These are phyloP conservation scores for Gallinago solitaria DNA, from an alignment of 2,797 vertebrate genomes.

Conservation along the genomic window DNA sequence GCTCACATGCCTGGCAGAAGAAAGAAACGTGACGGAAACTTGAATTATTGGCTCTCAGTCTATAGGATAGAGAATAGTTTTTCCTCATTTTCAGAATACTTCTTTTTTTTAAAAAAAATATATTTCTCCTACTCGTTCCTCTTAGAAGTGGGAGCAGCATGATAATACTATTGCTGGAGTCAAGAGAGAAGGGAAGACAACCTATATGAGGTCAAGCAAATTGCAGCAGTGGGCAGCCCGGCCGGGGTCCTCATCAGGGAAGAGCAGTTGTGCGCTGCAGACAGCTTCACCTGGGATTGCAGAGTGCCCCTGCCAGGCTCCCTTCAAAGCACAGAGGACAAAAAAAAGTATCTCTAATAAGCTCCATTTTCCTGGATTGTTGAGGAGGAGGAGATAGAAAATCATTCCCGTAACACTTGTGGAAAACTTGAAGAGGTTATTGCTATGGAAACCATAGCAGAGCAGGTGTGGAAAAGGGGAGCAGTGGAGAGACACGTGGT, in stretches of 20 bases:
- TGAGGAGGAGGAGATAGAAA: conserved; percentile 74
- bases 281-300: conserved; percentile 34
- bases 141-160: neutral
- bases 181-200: neutral
- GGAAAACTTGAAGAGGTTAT: conserved; percentile 82
- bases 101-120: no score
- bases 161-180: neutral
- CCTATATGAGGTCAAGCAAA: conserved; percentile 47
- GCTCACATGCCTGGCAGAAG: neutral
- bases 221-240: conserved; percentile 52
- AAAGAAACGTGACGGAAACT: neutral
- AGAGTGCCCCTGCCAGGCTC: conserved; percentile 29
- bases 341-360: conserved; percentile 72
- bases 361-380: conserved; percentile 72
- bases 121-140: neutral
- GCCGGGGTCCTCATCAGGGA: conserved; percentile 42
- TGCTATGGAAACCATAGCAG: conserved; percentile 78
- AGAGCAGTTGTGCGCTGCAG: neutral
- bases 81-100: neutral
- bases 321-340: conserved; percentile 58
- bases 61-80: neutral
- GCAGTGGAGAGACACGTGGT: neutral
- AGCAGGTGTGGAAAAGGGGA: conserved; percentile 55
- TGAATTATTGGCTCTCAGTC: neutral
- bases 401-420: conserved; percentile 78